phyloP scores from a whole-genome alignment of 2,113 vertebrate genomes.

The Azemiops feae region DNA sequence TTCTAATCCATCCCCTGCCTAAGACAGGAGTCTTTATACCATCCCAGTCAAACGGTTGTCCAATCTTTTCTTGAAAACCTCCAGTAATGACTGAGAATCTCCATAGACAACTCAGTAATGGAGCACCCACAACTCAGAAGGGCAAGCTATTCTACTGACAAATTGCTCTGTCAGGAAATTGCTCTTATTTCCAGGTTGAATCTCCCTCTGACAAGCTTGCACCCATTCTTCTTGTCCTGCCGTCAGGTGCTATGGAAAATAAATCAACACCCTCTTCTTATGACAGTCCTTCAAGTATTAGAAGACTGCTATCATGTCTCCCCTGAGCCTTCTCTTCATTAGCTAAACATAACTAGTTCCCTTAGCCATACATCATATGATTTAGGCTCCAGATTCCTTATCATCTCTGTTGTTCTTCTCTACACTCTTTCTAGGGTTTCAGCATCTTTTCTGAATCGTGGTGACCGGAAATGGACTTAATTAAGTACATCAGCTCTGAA shows the following conservation, averaged over 20 bases:
- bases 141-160: neutral
- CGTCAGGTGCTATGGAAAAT: neutral
- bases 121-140: neutral
- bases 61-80: neutral
- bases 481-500: neutral
- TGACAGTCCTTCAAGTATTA: neutral
- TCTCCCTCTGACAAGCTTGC: neutral
- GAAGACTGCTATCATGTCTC: neutral
- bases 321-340: neutral
- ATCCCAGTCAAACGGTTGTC: neutral
- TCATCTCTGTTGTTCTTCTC: neutral
- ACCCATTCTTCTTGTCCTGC: neutral
- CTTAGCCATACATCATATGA: neutral
- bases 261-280: neutral
- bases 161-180: neutral
- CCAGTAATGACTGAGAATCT: neutral
- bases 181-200: neutral
- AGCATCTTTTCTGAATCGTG: neutral
- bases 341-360: neutral
- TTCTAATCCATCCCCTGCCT: neutral
- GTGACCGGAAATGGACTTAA: neutral
- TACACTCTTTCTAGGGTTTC: neutral
- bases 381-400: neutral
- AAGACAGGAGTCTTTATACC: neutral
- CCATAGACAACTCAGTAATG: neutral